These are phyloP conservation scores for Pica pica DNA, from an alignment of 2,113 vertebrate genomes.

Conservation along the genomic window DNA sequence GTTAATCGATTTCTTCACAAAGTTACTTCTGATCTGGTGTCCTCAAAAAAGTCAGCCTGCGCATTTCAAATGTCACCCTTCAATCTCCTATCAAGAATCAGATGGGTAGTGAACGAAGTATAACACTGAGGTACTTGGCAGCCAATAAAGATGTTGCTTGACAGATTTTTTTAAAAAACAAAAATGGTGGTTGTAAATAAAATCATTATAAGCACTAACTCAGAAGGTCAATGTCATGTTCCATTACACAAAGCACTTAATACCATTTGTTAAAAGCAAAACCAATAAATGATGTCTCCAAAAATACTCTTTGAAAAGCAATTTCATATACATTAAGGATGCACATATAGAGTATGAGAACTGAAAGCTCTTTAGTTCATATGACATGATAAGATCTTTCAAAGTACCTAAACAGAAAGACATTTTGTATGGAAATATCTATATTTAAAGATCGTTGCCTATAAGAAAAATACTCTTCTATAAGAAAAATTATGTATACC, in stretches of 20 bases:
- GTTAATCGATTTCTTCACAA: neutral
- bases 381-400: neutral
- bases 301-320: neutral
- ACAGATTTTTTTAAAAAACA: neutral
- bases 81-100: neutral
- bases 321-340: neutral
- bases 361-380: neutral
- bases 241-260: neutral
- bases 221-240: neutral
- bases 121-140: neutral
- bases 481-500: neutral
- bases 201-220: neutral
- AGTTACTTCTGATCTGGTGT: neutral
- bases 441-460: neutral
- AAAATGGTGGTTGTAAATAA: neutral
- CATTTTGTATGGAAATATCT: neutral
- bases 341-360: neutral
- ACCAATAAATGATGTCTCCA: neutral
- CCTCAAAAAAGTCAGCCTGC: neutral
- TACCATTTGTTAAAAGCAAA: neutral
- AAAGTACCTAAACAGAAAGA: neutral
- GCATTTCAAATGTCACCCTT: neutral
- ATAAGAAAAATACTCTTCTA: neutral
- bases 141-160: neutral
- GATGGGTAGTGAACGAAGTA: neutral